Percentiles rank a stretch among this genome's conserved stretches.
Conservation (phyloP, 2,113 vertebrate genomes). For the Nycticorax nycticorax region DNA sequence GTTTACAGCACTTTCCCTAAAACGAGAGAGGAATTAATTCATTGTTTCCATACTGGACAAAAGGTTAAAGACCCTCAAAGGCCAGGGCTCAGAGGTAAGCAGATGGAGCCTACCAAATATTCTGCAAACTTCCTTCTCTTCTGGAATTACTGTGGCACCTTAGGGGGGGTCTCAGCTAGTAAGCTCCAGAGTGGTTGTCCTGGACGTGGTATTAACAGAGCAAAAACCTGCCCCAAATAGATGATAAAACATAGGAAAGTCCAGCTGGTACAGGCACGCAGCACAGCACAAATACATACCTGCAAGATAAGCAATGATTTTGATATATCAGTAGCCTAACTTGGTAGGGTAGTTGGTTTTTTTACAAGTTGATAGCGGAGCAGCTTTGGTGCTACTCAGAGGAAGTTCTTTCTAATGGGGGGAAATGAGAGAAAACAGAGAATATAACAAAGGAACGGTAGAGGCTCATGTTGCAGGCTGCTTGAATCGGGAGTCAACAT, state of each 20-base stretch:
- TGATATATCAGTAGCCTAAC: background rate
- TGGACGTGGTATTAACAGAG: background rate
- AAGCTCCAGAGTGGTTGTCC: background rate
- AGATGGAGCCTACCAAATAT: background rate
- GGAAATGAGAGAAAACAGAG: background rate
- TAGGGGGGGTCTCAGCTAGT: background rate
- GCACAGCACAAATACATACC: background rate
- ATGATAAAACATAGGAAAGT: background rate
- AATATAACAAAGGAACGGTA: background rate
- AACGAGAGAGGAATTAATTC: background rate
- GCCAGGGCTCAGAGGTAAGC: background rate
- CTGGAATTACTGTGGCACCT: background rate
- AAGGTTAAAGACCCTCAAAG: conserved; percentile 12
- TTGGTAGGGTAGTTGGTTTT: background rate
- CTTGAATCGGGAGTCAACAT: background rate
- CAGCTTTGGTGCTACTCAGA: background rate
- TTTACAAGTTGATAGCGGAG: background rate
- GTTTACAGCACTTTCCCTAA: background rate
- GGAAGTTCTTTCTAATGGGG: background rate
- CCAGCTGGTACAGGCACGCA: background rate
- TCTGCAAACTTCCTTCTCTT: background rate
- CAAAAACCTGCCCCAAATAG: background rate
- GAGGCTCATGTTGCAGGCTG: background rate
- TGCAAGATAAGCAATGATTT: background rate
- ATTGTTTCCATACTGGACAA: background rate